These are phyloP conservation scores for Sapayoa aenigma DNA, from an alignment of 2,113 vertebrate genomes.

Conservation along the genomic window DNA sequence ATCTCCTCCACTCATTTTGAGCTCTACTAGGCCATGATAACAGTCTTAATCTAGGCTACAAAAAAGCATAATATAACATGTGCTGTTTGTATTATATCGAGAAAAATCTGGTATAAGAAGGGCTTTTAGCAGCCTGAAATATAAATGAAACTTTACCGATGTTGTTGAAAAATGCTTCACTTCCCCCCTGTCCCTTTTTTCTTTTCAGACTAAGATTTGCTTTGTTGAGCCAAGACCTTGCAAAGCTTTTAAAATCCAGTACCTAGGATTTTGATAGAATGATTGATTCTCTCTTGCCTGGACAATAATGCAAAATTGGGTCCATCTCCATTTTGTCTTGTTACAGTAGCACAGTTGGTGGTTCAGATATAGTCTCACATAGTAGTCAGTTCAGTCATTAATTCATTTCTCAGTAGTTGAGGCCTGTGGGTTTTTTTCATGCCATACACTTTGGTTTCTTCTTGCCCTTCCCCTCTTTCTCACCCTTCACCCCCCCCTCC, in stretches of 20 bases:
- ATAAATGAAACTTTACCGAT: slow-evolving; percentile 48
- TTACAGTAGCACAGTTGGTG: slow-evolving; percentile 61
- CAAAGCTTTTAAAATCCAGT: slow-evolving; percentile 49
- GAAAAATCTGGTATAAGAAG: not conserved
- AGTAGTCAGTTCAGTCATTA: slow-evolving; percentile 57
- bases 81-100: slow-evolving; percentile 34
- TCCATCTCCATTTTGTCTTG: slow-evolving; percentile 70
- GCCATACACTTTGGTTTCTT: not conserved
- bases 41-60: slow-evolving; percentile 60
- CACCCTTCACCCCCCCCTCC: not conserved
- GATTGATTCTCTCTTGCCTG: slow-evolving; percentile 70
- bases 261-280: slow-evolving; percentile 60
- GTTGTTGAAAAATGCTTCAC: slow-evolving; percentile 29
- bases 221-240: slow-evolving; percentile 31
- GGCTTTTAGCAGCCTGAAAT: slow-evolving; percentile 29
- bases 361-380: slow-evolving; percentile 63
- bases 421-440: not conserved
- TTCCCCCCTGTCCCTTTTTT: accelerated
- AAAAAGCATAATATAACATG: slow-evolving; percentile 44
- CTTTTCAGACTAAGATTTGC: slow-evolving; percentile 22
- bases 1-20: slow-evolving; percentile 58
- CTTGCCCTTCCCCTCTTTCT: not conserved
- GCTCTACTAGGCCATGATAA: slow-evolving; percentile 71
- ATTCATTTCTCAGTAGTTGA: slow-evolving; percentile 53
- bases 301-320: slow-evolving; percentile 66